Evolutionary conservation across 2,888 invertebrate species (phyloP).

Genomic region (Abscondita cerata): DNA sequence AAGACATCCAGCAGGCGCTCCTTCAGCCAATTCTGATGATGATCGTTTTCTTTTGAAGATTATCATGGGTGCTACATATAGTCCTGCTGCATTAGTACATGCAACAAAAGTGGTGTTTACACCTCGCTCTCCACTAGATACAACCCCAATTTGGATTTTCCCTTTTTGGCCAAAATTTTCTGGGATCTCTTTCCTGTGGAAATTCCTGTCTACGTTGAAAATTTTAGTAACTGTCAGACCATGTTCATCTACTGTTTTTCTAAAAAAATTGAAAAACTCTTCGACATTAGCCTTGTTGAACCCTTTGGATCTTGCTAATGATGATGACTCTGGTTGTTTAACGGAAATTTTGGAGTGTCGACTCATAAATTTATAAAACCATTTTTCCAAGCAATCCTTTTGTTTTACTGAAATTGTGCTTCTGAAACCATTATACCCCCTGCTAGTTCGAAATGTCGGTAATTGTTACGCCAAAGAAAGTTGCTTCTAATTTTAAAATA

Average conservation of each 20-base stretch:
- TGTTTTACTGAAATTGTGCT: conserved; percentile 19
- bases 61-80: too few species aligned
- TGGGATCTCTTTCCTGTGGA: too few species aligned
- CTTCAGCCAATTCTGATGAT: too few species aligned
- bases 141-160: too few species aligned
- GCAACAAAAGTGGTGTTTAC: conserved; percentile 41
- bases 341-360: conserved; percentile 30
- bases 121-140: conserved; percentile 37
- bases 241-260: conserved; percentile 7
- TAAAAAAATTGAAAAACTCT: conserved; percentile 34
- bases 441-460: conserved; percentile 25
- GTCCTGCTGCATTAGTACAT: conserved; percentile 37
- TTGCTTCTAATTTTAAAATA: too few species aligned
- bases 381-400: conserved; percentile 35
- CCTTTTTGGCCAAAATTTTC: too few species aligned
- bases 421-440: conserved; percentile 14
- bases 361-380: conserved; percentile 28
- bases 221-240: too few species aligned
- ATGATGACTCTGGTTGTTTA: conserved; percentile 34
- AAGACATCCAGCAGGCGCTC: too few species aligned
- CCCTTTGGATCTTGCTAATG: conserved; percentile 28
- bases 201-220: too few species aligned
- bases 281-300: conserved; percentile 33
- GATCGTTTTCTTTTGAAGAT: too few species aligned
- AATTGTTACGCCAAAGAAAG: conserved; percentile 22